phyloP scores from a whole-genome alignment of 2,888 invertebrate species.

The Periphyllus acericola region DNA sequence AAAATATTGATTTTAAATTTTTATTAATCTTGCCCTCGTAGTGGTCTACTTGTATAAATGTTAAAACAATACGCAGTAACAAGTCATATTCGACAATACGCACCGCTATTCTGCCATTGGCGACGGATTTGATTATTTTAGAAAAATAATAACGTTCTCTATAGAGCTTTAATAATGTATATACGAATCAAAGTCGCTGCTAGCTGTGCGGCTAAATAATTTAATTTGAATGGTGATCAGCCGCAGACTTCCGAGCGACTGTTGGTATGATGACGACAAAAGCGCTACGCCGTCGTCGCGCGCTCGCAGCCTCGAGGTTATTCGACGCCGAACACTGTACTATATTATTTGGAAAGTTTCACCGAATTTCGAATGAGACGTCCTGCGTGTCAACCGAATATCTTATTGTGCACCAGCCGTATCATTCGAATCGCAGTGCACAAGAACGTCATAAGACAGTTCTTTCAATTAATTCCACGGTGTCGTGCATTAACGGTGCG shows the following conservation, averaged over 20 bases:
- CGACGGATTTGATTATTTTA: no score
- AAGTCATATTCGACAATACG: no score
- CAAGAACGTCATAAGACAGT: not conserved
- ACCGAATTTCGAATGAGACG: conserved; percentile 18
- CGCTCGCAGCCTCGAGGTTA: not conserved
- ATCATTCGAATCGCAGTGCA: not conserved
- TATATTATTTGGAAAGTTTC: not conserved
- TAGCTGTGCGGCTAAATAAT: not conserved
- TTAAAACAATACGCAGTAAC: no score
- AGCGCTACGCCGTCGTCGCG: not conserved
- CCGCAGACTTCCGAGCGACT: not conserved
- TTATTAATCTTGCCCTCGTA: no score
- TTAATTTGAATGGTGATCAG: conserved; percentile 11
- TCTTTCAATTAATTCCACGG: not conserved
- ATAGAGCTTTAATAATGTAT: no score
- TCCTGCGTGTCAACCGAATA: not conserved
- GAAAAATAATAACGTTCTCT: no score
- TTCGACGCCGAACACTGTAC: not conserved
- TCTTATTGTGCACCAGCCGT: not conserved
- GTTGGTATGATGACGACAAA: conserved; percentile 1
- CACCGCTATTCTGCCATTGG: no score
- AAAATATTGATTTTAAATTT: no score
- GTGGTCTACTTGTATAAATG: no score
- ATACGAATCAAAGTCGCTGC: no score
- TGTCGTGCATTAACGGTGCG: not conserved